Percentiles rank a stretch among this genome's conserved stretches.
Conservation (phyloP, 2,888 invertebrate genomes). For the Automeris io region DNA sequence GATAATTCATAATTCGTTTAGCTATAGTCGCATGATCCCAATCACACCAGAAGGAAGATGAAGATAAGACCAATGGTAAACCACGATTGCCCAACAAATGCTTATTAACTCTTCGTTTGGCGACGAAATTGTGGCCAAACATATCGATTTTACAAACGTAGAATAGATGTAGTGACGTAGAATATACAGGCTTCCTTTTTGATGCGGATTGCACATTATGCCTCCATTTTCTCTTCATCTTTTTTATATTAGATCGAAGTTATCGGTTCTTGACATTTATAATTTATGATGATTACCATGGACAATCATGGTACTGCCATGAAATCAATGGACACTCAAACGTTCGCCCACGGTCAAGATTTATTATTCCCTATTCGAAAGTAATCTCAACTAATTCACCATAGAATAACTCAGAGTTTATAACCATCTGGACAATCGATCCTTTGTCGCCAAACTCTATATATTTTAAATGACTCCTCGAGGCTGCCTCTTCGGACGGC, state of each 20-base stretch:
- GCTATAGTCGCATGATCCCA: no score
- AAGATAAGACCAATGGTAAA: no score
- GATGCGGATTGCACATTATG: no score
- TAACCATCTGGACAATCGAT: conserved; percentile 59
- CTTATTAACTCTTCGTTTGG: no score
- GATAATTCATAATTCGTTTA: no score
- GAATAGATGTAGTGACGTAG: no score
- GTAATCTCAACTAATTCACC: conserved; percentile 72
- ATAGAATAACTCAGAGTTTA: conserved; percentile 64
- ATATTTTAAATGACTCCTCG: conserved; percentile 71
- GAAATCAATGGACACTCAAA: conserved; percentile 60
- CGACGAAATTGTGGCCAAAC: no score
- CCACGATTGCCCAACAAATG: no score
- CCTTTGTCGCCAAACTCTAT: conserved; percentile 64
- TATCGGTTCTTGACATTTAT: conserved; percentile 26
- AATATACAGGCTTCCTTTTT: no score
- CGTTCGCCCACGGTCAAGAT: conserved; percentile 48
- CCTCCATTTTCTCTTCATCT: conserved; percentile 22
- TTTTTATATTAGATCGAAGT: not conserved
- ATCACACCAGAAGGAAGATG: no score
- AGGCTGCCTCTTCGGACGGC: conserved; percentile 49
- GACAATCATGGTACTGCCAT: conserved; percentile 57
- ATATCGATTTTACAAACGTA: no score
- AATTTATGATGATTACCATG: conserved; percentile 68
- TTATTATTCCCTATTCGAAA: conserved; percentile 68